Base-by-base conservation (phyloP, 1,140 invertebrate species). In the Caenorhabditis remanei region DNA sequence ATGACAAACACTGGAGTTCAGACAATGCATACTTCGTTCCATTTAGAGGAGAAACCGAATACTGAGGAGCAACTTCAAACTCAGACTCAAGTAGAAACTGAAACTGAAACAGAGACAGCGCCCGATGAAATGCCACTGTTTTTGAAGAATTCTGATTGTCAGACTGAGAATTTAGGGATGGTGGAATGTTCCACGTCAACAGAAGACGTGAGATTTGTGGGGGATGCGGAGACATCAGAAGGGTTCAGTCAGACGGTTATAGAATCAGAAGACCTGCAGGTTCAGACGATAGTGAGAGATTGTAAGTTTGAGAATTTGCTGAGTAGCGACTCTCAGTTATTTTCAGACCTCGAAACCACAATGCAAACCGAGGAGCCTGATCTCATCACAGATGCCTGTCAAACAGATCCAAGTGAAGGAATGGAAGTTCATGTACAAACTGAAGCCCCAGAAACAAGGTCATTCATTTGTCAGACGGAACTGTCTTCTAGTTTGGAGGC, bases 1-100 rank as follows among this genome's bases (percentile, higher is more conserved):
- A 79, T 79, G 71, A 79, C 71, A 48, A 79, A 50, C 40, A 50
- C 71, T 32, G 71, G 71, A 50, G 71, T 79, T 8, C 71, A 79
- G 14, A 79, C 71, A 4, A 79, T 79, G 71, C 71, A 79, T 53
- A 50, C 46, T 0, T 79, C 46, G 14, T 50, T 79, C 71, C 43
- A 79, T 79, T 50, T 50, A 13, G 71, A 79, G 11, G 43, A 50
- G 5, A 79, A 79, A 50, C 71, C 71, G n/a, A 50, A 79, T 7
- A 50, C 24, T 24, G 46, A 53, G 2, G 71, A 79, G 53, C 46
- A 79, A 79, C n/a, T 19, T 2, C 9, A 79, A 79, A 11, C 8
- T 11, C 14, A 79, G 40, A 50, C 53, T 21, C 9, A n/a, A 50
- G 40, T 1, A 24, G 11, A 50, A 79, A 50, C 21, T 46, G 40